These are phyloP conservation scores for Petromus typicus DNA, from an alignment of 2,113 vertebrate species.

Conservation along the genomic window DNA sequence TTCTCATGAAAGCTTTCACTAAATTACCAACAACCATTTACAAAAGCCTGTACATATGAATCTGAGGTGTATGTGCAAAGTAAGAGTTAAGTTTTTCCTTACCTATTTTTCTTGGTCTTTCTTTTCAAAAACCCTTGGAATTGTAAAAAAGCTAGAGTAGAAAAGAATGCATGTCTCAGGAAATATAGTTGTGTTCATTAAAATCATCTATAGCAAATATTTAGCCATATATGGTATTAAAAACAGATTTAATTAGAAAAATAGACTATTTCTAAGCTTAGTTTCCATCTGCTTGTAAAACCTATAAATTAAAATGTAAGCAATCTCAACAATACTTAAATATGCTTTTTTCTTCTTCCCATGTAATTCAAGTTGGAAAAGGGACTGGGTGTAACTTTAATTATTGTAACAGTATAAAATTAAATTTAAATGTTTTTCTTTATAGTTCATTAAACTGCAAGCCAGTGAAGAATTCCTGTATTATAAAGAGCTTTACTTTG, in stretches of 20 bases:
- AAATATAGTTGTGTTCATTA: background rate
- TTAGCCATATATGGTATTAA: background rate
- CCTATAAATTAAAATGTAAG: background rate
- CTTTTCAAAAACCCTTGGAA: background rate
- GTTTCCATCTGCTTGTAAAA: background rate
- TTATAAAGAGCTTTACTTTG: background rate
- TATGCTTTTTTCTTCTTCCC: background rate
- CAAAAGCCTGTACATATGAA: background rate
- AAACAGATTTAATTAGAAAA: constrained; percentile 15
- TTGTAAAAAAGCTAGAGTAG: background rate
- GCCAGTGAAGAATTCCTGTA: background rate
- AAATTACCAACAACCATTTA: background rate
- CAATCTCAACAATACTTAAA: constrained; percentile 10
- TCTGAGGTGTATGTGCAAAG: background rate
- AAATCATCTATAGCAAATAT: background rate
- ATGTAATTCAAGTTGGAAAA: constrained; percentile 24
- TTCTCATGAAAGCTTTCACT: background rate
- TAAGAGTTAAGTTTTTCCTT: background rate
- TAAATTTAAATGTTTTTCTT: constrained; percentile 55
- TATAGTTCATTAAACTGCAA: constrained; percentile 37
- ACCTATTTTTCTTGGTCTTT: background rate
- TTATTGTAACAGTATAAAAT: constrained; percentile 24
- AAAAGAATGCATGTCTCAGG: background rate
- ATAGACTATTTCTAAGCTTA: background rate
- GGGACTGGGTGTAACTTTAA: constrained; percentile 41